Conservation (phyloP, 2,888 invertebrate species). For the Tuta absoluta region DNA sequence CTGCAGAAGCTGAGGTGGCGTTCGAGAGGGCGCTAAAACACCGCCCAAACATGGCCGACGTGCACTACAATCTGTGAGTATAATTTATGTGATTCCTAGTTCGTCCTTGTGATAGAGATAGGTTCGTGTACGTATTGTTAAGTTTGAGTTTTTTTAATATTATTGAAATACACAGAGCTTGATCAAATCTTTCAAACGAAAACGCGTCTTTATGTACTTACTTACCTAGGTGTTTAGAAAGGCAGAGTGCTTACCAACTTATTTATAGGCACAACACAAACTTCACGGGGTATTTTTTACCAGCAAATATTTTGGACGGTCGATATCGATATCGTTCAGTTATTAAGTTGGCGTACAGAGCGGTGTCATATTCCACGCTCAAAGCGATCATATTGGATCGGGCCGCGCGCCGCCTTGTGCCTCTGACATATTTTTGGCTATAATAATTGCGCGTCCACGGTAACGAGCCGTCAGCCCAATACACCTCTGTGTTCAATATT, state of each 20-base stretch:
- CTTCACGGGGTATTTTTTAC: not conserved
- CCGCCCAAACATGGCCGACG: conserved; percentile 99
- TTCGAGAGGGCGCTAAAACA: conserved; percentile 94
- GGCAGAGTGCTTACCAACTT: no score
- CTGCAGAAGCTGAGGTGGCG: conserved; percentile 94
- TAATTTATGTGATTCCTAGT: not conserved
- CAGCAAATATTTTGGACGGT: not conserved
- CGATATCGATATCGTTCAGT: not conserved
- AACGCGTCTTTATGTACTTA: no score
- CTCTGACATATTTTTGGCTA: conserved; percentile 25
- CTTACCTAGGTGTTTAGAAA: no score
- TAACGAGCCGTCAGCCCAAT: conserved; percentile 13
- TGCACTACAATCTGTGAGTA: conserved; percentile 99
- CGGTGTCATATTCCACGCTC: conserved; percentile 17
- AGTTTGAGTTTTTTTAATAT: no score
- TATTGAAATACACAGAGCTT: no score
- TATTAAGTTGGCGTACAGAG: conserved; percentile 12
- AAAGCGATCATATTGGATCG: conserved; percentile 20
- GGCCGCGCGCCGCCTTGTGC: conserved; percentile 20
- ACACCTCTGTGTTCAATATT: not conserved
- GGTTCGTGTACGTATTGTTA: no score
- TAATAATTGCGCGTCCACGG: conserved; percentile 25
- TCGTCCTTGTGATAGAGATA: not conserved
- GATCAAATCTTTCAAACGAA: no score
- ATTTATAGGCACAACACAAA: no score